A percentile compares a stretch with the other conserved stretches of the same genome.
phyloP scores from a whole-genome alignment of 2,888 invertebrate species.

The Zhuqinia jingwanae region DNA sequence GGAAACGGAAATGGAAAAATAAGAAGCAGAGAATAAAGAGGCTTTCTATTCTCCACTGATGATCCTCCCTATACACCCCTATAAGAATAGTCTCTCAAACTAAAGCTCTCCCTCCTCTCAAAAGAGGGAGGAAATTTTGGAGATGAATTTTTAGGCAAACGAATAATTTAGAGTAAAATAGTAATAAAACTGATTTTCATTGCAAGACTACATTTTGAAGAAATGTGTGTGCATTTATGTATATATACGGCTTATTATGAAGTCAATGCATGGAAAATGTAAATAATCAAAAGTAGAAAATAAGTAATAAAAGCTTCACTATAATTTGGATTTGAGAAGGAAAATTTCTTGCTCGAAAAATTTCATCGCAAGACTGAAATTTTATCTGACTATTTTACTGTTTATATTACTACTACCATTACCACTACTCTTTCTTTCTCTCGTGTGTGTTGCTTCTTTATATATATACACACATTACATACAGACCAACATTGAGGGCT shows the following conservation, averaged over 20 bases:
- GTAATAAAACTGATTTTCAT: too few relatives aligned
- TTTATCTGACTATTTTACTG: slow-evolving; percentile 18
- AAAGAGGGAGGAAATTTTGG: slow-evolving; percentile 57
- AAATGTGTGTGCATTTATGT: background rate
- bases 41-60: background rate
- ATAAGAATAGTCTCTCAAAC: too few relatives aligned
- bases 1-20: slow-evolving; percentile 54
- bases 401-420: background rate
- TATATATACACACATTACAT: background rate
- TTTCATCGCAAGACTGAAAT: background rate
- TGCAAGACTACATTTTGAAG: too few relatives aligned
- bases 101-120: too few relatives aligned
- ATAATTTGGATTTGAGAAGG: too few relatives aligned
- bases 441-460: too few relatives aligned
- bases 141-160: slow-evolving; percentile 32
- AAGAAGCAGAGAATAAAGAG: slow-evolving; percentile 5
- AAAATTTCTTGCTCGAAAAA: too few relatives aligned
- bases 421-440: too few relatives aligned
- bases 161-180: too few relatives aligned
- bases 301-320: background rate
- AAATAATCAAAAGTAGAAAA: background rate
- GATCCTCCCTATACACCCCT: background rate
- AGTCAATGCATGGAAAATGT: too few relatives aligned
- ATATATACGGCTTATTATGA: too few relatives aligned
- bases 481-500: too few relatives aligned